These are phyloP conservation scores for Hirudo medicinalis DNA, from an alignment of 1,140 invertebrate genomes.

Conservation along the genomic window DNA sequence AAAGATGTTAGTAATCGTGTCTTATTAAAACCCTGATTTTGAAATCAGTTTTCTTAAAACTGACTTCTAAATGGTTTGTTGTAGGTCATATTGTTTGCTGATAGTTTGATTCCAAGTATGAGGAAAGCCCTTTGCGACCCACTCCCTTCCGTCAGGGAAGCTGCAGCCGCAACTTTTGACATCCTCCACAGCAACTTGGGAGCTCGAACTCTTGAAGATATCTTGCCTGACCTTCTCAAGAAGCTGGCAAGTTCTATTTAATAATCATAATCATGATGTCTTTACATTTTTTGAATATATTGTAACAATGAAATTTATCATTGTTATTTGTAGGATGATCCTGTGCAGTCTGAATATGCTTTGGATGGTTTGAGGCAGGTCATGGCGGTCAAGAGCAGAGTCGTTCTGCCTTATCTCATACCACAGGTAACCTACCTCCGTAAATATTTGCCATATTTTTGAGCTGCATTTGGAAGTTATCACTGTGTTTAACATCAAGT, in stretches of 20 bases:
- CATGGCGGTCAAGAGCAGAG: constrained; percentile 87
- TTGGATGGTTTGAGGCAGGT: constrained; percentile 87
- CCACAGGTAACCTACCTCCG: constrained; percentile 49
- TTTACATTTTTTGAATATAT: constrained; percentile 7
- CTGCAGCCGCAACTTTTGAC: constrained; percentile 91
- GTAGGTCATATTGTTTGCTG: constrained; percentile 49
- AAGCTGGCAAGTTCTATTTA: constrained; percentile 48
- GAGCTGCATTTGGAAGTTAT: neutral
- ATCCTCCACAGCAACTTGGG: constrained; percentile 87
- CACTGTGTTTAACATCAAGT: neutral
- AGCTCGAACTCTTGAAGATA: constrained; percentile 86
- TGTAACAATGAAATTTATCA: neutral
- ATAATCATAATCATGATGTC: constrained; percentile 6
- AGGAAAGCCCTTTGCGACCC: constrained; percentile 83
- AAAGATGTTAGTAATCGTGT: neutral
- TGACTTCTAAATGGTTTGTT: constrained; percentile 7
- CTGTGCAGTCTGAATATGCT: constrained; percentile 55
- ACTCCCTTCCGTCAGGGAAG: constrained; percentile 74
- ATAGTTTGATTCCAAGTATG: constrained; percentile 92
- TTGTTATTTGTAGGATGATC: constrained; percentile 49
- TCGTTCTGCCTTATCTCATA: constrained; percentile 85
- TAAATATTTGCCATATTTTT: constrained; percentile 12
- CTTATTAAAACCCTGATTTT: no score
- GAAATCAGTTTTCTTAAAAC: no score
- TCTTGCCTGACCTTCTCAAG: constrained; percentile 74